Base-by-base conservation (phyloP, 2,113 vertebrate genomes). In the Buteo buteo region DNA sequence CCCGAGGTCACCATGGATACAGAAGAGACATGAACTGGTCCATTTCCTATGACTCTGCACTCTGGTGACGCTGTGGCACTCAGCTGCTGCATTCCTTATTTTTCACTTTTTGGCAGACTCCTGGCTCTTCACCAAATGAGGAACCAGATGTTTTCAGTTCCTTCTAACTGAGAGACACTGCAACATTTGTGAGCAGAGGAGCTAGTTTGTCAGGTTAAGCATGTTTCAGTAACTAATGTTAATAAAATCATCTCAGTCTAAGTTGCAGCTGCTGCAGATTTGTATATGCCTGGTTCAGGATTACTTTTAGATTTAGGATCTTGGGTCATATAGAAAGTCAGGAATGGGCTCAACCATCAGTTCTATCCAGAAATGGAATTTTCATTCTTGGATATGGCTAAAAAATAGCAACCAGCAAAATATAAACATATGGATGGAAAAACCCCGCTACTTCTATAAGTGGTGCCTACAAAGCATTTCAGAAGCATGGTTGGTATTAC, bases 101-200 rank as follows among this genome's bases (percentile, higher is more conserved):
- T 80, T 87, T 36, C 54, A 49, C 45, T 93, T 65, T 32, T 58
- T 7, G 9, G 58, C 54, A 88, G 31, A 61, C 45, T 49, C 38
- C 24, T 36, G 72, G 45, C 42, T 80, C 78, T 87, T 62, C 66
- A 82, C 32, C 73, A 77, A 70, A 54, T 0, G 14, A 90, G 82
- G 88, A 96, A 88, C 58, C 79, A 92, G 74, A 77, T 47, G n/a
- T 73, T 93, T 90, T 90, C 72, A 86, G 90, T 73, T 97, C 85
- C 78, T 67, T 69, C 85, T 93, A 62, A 25, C 12, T 0, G 22
- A 76, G 16, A 80, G 44, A 64, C 57, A 31, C n/a, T 11, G 40
- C 52, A 79, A 59, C 21, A n/a, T 32, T 61, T 54, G 45, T 77
- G 79, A 93, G 62, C 47, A 88, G 78, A 84, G 58, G 69, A 92